Evolutionary conservation across 2,797 vertebrate species (phyloP), one percentile per base, ranked within the genome.

Genomic region (Huso huso): DNA sequence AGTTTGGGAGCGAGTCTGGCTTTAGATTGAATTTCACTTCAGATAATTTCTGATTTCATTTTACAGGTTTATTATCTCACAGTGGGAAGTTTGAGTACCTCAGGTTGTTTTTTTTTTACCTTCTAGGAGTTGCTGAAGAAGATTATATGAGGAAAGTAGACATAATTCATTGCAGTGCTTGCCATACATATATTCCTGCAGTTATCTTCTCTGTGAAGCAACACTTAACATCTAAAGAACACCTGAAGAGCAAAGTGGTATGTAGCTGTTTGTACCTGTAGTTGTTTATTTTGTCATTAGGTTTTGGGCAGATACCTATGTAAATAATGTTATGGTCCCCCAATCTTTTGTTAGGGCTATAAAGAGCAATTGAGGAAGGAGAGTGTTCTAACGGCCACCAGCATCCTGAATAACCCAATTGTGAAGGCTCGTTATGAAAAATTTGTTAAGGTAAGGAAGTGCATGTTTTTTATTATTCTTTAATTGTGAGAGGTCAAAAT

Each of bases 111-210:
- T n/a, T n/a, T n/a, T 65, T 55, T 74, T 75, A 23, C 70, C 74
- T 77, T 73, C 7, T 70, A 93, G 91, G 89, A 10, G 88, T 93
- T 67, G 85, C 86, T 1, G 86, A 89, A 65, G 92, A 93, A 71
- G 90, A 92, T 67, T 90, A 91, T 64, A 90, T 93, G 91, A 91
- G 89, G 81, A 92, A 89, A 79, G 89, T 93, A 49, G 90, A 93
- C 81, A 90, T 91, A 72, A 87, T 93, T 72, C 90, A 92, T 68
- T 93, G 92, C 77, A 87, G 84, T 71, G 90, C 91, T 51, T 93
- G 92, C 69, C 88, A 87, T 61, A 82, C 88, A 7, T 89, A 93
- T 70, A 87, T 93, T 69, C 89, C 92, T 71, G 89, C 88, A 6
- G 74, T 92, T 48, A 83, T 90, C 65, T 87, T 86, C 74, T 90